These are phyloP conservation scores for Acrocephalus arundinaceus DNA, from an alignment of 2,113 vertebrate genomes.

Conservation along the genomic window DNA sequence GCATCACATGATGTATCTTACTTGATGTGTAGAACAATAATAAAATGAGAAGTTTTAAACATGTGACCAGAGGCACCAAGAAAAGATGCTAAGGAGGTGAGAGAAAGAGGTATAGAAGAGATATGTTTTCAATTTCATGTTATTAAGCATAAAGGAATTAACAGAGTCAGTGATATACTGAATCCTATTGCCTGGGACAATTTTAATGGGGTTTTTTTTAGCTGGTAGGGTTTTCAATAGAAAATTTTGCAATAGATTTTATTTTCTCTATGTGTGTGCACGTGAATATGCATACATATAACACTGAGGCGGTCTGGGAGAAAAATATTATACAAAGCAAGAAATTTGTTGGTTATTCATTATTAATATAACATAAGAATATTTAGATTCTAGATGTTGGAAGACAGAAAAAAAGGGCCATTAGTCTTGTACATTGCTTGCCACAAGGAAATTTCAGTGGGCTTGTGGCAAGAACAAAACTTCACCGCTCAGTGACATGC, in stretches of 20 bases:
- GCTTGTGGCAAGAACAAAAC: neutral
- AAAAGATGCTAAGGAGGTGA: neutral
- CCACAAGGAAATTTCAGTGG: neutral
- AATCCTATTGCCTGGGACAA: neutral
- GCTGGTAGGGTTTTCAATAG: neutral
- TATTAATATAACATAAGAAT: neutral
- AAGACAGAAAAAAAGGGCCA: neutral
- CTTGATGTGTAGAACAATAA: neutral
- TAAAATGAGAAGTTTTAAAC: neutral
- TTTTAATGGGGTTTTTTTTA: neutral
- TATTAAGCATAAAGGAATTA: conserved; percentile 40
- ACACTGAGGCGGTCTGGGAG: neutral
- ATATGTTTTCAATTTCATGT: conserved; percentile 29
- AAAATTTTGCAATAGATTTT: neutral
- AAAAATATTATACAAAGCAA: neutral
- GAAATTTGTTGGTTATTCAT: neutral
- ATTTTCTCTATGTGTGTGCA: neutral
- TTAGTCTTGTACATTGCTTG: neutral
- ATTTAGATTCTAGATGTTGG: neutral
- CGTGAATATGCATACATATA: neutral
- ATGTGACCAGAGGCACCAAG: neutral
- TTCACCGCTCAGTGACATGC: neutral
- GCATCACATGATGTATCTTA: neutral
- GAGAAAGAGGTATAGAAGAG: neutral
- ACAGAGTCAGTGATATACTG: neutral